Evolutionary conservation across 2,797 vertebrate genomes (phyloP).

Genomic region (Sphenodon punctatus): DNA sequence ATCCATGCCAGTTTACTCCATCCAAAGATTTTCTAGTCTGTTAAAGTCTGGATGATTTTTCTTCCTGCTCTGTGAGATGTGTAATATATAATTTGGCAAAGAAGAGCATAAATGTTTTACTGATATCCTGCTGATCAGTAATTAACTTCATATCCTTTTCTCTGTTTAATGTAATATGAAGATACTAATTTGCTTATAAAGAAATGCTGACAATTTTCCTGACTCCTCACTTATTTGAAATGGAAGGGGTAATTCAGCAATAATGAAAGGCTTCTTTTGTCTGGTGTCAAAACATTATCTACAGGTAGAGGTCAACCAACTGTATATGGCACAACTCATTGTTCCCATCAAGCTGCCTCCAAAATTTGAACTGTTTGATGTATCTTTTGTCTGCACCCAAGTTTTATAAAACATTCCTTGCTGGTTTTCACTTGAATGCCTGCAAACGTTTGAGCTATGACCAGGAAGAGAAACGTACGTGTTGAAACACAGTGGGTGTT

Average conservation of each 20-base stretch:
- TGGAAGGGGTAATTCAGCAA: conserved; percentile 5
- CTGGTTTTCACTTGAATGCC: background rate
- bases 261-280: background rate
- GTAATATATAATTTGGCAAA: background rate
- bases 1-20: conserved; percentile 12
- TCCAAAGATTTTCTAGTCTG: background rate
- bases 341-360: background rate
- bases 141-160: conserved; percentile 40
- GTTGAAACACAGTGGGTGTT: no score
- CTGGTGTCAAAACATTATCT: conserved; percentile 1
- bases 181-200: conserved; percentile 42
- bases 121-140: conserved; percentile 38
- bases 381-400: background rate
- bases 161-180: conserved; percentile 22
- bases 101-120: conserved; percentile 30
- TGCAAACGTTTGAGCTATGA: background rate
- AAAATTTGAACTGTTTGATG: background rate
- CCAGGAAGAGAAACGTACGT: background rate
- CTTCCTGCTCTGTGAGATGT: conserved; percentile 3
- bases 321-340: background rate
- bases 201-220: conserved; percentile 18
- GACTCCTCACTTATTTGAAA: conserved; percentile 6
- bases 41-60: background rate
- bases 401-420: background rate
- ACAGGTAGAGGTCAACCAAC: background rate